Base-by-base conservation (phyloP, 1,140 invertebrate genomes). In the Ruditapes philippinarum region DNA sequence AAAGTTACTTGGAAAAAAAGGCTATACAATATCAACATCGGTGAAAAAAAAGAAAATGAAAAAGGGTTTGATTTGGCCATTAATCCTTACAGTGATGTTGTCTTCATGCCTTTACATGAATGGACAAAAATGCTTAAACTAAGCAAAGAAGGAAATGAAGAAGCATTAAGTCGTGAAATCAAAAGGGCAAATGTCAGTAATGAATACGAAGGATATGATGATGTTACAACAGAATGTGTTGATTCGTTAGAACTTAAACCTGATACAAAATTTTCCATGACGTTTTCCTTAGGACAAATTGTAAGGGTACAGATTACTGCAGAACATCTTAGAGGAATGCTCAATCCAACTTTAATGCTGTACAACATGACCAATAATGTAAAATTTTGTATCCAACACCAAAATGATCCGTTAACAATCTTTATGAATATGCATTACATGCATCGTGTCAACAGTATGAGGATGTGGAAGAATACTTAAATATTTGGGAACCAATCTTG, bases 401-500 rank as follows among this genome's bases (percentile, higher is more conserved):
- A 70, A 9, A 57, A 70, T 31, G 91, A 92, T 86, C 92, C 33
- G 86, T 93, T 0, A 42, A 49, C 17, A 33, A 68, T 45, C 57
- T 92, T n/a, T 42, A 36, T 22, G 57, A 80, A 31, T 88, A 82
- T 78, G 81, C 91, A 14, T 86, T 31, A 28, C 49, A 40, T n/a
- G 45, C 45, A 28, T 70, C 87, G 38, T 22, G 12, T 25, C 60
- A 88, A 45, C 45, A 54, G 11, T 92, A 90, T 31, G n/a, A 65
- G 17, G 62, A 19, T 28, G 62, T 89, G 7, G 38, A 62, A 45
- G 76, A 87, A 0, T 93, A 93, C 73, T 38, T 78, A 22, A 19
- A 88, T 28, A 84, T 68, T 22, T 91, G 89, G 91, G n/a, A 90
- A 62, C 89, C 92, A 11, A 28, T 93, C 3, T n/a, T 92, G 31